Percentiles rank a stretch among this genome's conserved stretches.
These are phyloP conservation scores for Astropecten irregularis DNA, from an alignment of 53 echinoderm and acorn worm species.

Conservation along the genomic window DNA sequence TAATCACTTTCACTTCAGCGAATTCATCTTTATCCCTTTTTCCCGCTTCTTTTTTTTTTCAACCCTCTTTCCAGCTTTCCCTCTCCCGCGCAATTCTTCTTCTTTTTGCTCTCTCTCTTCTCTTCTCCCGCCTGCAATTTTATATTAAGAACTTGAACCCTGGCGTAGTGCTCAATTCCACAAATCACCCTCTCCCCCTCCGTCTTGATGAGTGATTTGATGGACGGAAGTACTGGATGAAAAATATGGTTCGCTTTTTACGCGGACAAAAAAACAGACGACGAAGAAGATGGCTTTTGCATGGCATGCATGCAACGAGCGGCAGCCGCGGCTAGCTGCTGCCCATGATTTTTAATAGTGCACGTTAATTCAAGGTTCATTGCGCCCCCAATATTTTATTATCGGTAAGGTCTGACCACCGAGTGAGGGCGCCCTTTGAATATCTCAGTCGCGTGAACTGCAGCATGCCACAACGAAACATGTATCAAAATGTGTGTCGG, in stretches of 20 bases:
- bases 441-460: no score
- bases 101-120: no score
- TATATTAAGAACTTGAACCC: not conserved
- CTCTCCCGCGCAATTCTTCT: no score
- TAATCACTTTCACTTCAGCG: conserved; percentile 1
- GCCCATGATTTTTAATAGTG: not conserved
- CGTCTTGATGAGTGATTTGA: not conserved
- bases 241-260: conserved; percentile 1
- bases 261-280: not conserved
- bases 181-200: not conserved
- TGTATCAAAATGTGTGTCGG: no score
- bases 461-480: no score
- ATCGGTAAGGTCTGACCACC: no score
- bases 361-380: not conserved
- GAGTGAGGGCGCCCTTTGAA: conserved; percentile 3
- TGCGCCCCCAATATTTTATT: not conserved
- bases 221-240: not conserved
- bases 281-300: no score
- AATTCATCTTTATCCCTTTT: not conserved
- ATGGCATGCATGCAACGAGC: no score
- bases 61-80: no score
- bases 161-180: not conserved
- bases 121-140: no score
- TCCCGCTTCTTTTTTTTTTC: not conserved
- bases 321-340: no score